Evolutionary conservation across 2,888 invertebrate species (phyloP).

Genomic region (Rhingia campestris): DNA sequence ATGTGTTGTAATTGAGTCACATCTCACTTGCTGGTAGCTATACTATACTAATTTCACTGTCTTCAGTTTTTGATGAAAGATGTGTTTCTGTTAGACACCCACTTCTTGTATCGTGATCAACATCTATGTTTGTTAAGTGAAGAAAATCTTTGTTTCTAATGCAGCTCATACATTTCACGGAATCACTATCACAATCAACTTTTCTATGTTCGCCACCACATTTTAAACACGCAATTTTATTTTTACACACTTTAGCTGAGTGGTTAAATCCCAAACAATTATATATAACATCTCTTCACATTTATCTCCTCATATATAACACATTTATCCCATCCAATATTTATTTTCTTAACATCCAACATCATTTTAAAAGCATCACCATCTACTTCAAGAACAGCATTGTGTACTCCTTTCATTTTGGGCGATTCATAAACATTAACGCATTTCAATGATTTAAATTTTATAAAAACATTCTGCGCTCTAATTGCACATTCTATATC

Average conservation of each 20-base stretch:
- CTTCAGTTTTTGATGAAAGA: constrained; percentile 11
- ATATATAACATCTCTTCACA: constrained; percentile 55
- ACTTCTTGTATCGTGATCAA: constrained; percentile 2
- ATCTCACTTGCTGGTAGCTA: constrained; percentile 4
- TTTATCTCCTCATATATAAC: constrained; percentile 51
- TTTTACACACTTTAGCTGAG: constrained; percentile 33
- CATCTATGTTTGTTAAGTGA: neutral
- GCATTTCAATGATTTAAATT: no score
- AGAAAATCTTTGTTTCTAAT: constrained; percentile 7
- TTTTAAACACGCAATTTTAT: constrained; percentile 17
- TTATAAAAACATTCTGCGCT: no score
- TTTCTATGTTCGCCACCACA: constrained; percentile 15
- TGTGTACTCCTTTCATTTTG: no score
- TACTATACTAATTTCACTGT: constrained; percentile 8
- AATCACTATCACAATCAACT: no score
- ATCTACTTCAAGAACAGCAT: no score
- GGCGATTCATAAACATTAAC: no score
- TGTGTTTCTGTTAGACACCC: constrained; percentile 17
- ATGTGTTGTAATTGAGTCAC: constrained; percentile 17
- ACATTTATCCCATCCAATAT: no score
- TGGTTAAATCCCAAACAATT: constrained; percentile 65
- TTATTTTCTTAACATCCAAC: no score
- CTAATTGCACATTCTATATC: no score
- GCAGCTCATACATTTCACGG: neutral
- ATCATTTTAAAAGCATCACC: no score